These are phyloP conservation scores for Pedetes capensis DNA, from an alignment of 2,113 vertebrate genomes.

Conservation along the genomic window DNA sequence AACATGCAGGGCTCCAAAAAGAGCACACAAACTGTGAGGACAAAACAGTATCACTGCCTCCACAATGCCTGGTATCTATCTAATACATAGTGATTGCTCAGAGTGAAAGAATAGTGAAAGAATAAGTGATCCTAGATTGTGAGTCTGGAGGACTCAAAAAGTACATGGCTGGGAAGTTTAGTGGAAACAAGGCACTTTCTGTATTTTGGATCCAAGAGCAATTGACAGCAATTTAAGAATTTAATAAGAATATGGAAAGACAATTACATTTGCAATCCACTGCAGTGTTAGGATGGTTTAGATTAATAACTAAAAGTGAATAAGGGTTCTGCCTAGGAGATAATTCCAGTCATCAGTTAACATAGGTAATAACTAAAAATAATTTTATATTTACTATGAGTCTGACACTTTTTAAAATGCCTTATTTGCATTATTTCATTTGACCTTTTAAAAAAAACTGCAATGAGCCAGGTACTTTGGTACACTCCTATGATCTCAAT, in stretches of 20 bases:
- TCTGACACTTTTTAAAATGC: neutral
- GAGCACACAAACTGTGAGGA: fast-evolving
- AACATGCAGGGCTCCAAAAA: neutral
- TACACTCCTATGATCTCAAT: too few species aligned
- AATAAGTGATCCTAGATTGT: neutral
- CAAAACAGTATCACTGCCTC: neutral
- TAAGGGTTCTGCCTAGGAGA: neutral
- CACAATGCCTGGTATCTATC: neutral
- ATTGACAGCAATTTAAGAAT: neutral
- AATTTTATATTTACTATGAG: neutral
- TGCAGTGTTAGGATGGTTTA: neutral
- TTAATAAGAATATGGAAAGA: neutral
- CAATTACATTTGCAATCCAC: neutral
- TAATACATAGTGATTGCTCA: neutral
- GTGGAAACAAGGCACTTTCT: neutral
- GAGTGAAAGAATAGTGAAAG: neutral
- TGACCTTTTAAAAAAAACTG: neutral
- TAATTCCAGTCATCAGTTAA: neutral
- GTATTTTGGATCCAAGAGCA: neutral
- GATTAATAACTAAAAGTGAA: neutral
- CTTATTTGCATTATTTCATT: neutral
- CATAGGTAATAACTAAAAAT: neutral
- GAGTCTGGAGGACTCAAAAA: neutral
- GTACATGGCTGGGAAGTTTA: neutral
- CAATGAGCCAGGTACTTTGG: neutral